Evolutionary conservation across 2,888 invertebrate species (phyloP).

Genomic region (Ryuthela nishihirai): DNA sequence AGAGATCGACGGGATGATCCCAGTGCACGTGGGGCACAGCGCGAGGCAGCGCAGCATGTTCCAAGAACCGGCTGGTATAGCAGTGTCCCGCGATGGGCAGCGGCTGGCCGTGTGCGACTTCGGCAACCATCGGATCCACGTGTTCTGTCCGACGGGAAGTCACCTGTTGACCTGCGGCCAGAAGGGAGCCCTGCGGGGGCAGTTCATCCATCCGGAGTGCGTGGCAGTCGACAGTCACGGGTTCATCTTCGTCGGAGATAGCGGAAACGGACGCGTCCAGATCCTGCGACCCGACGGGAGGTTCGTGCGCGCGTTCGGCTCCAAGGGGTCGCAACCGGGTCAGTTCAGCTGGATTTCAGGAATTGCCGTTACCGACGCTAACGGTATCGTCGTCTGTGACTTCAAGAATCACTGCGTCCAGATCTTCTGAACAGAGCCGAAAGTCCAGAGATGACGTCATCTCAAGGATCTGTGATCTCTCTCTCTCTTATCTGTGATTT

Average conservation of each 20-base stretch:
- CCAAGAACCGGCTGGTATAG: conserved; percentile 68
- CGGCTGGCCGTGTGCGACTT: conserved; percentile 64
- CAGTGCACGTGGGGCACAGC: neutral
- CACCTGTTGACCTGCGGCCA: conserved; percentile 63
- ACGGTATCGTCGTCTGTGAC: conserved; percentile 58
- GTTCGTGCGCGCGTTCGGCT: conserved; percentile 63
- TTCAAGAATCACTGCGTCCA: conserved; percentile 44
- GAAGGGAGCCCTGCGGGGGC: conserved; percentile 63
- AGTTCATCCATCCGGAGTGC: conserved; percentile 70
- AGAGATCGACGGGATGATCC: conserved; percentile 58
- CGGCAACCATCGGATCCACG: conserved; percentile 63
- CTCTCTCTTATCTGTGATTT: too few species aligned
- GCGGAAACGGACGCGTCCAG: conserved; percentile 71
- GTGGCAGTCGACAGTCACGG: conserved; percentile 67
- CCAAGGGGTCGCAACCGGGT: conserved; percentile 8
- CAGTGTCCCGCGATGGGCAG: conserved; percentile 56
- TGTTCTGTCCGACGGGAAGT: conserved; percentile 57
- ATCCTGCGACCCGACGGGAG: conserved; percentile 68
- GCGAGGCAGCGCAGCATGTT: conserved; percentile 54
- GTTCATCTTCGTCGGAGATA: conserved; percentile 72
- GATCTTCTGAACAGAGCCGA: too few species aligned
- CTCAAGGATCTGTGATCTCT: too few species aligned
- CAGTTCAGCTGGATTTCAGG: conserved; percentile 68
- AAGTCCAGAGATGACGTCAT: too few species aligned
- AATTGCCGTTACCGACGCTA: conserved; percentile 59